Evolutionary conservation across 1,140 invertebrate species (phyloP).

Genomic region (Pseudomyrmex gracilis): DNA sequence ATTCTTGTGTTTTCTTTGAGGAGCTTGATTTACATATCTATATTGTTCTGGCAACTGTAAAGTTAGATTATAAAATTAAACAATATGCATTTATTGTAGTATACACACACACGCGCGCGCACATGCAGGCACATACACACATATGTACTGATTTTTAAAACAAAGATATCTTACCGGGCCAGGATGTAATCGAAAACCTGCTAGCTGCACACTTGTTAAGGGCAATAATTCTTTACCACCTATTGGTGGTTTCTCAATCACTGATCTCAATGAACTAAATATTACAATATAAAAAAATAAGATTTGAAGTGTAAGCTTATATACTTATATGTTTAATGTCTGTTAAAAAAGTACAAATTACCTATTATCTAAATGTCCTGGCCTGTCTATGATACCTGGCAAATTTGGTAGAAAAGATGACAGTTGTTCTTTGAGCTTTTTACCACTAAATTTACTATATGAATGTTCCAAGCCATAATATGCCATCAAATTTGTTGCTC

Average conservation of each 20-base stretch:
- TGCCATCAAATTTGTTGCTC: constrained; percentile 98
- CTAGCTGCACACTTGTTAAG: constrained; percentile 94
- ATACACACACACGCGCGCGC: not conserved
- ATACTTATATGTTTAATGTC: not conserved
- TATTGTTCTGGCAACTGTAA: constrained; percentile 97
- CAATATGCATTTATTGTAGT: constrained; percentile 15
- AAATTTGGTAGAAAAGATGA: constrained; percentile 97
- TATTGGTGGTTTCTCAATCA: constrained; percentile 99
- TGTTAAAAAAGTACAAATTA: constrained; percentile 72
- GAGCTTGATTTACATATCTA: constrained; percentile 95
- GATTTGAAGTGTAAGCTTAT: constrained; percentile 16
- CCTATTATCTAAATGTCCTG: constrained; percentile 91
- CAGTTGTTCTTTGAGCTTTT: constrained; percentile 97
- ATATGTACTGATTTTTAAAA: constrained; percentile 4
- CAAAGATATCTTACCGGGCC: constrained; percentile 91
- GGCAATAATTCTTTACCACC: constrained; percentile 97
- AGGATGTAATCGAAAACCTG: constrained; percentile 97
- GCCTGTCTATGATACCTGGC: constrained; percentile 97
- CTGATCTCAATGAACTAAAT: constrained; percentile 94
- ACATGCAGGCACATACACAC: rapidly evolving
- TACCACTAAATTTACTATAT: constrained; percentile 99
- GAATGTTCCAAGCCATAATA: constrained; percentile 98
- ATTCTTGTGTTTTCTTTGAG: constrained; percentile 96
- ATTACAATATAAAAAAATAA: constrained; percentile 12
- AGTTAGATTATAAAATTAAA: constrained; percentile 23